Evolutionary conservation across 2,888 invertebrate genomes (phyloP), one percentile per base, ranked within the genome.

Genomic region (Ommatoiulus sabulosus): DNA sequence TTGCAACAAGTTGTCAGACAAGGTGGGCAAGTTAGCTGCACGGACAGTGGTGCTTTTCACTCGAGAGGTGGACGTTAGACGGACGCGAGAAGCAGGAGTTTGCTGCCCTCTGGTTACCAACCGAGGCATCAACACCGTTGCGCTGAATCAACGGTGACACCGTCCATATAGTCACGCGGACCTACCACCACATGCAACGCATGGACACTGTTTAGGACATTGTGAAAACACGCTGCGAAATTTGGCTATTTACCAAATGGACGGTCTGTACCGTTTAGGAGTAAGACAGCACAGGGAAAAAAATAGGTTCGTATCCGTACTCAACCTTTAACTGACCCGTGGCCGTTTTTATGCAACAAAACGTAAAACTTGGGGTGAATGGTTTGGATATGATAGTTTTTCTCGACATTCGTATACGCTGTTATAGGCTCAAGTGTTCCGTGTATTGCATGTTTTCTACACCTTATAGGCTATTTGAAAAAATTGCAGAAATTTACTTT

Each of bases 1-100:
- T 72, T 72, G 72, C 72, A 72, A 72, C 72, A 72, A 72, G 72
- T 72, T 72, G 72, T 72, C 72, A 72, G 72, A 72, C 72, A 72
- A 72, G 72, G 72, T 72, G 72, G 72, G 72, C 72, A 72, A 72
- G 72, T 24, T 24, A 72, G 6, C 72, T 72, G 72, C 20, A 72
- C 72, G 72, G 72, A 72, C 72, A 72, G n/a, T 72, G 72, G 72
- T 72, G 72, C 72, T 72, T 72, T 72, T 24, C 72, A 24, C 72
- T 72, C 72, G 20, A 72, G 72, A 72, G 72, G 72, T 72, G 72
- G 72, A 72, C 72, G 72, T 24, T 72, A 72, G 72, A 72, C 72
- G 72, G 20, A 72, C 72, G 72, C 72, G 72, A 72, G 20, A 24
- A 24, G 72, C 72, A 72, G 72, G 24, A 5, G 72, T 72, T 72